These are phyloP conservation scores for Oceanites oceanicus DNA, from an alignment of 2,113 vertebrate genomes.

Conservation along the genomic window DNA sequence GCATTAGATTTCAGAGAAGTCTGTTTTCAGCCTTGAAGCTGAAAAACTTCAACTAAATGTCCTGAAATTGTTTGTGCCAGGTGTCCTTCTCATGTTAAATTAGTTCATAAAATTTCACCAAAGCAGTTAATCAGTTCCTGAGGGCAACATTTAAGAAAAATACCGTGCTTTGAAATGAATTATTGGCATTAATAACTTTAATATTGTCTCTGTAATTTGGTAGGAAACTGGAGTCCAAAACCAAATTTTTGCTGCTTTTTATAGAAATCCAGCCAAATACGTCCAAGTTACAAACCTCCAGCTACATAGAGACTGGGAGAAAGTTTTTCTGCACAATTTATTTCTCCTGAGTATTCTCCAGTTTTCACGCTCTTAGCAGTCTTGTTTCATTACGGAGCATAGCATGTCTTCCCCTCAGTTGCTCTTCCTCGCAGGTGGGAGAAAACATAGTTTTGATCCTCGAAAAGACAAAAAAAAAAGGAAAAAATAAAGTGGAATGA, in stretches of 20 bases:
- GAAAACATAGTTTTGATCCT: not conserved
- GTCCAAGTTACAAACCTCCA: not conserved
- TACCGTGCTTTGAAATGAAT: not conserved
- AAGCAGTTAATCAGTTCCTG: not conserved
- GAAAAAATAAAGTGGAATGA: accelerated
- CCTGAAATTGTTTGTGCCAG: constrained; percentile 1
- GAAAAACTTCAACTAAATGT: not conserved
- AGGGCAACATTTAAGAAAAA: not conserved
- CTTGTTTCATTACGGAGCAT: not conserved
- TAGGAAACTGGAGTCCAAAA: not conserved
- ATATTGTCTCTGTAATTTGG: not conserved
- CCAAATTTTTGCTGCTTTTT: not conserved
- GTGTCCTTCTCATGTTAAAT: not conserved
- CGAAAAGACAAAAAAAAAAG: not conserved
- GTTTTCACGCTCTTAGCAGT: not conserved
- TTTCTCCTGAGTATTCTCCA: not conserved
- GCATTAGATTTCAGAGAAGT: not conserved
- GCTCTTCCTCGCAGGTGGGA: not conserved
- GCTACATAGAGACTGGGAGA: not conserved
- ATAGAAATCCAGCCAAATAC: not conserved
- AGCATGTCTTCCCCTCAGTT: not conserved
- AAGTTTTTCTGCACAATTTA: not conserved
- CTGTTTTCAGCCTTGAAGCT: not conserved
- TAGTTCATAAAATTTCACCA: not conserved
- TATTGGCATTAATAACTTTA: not conserved